A percentile compares a stretch with the other conserved stretches of the same genome.
These are phyloP conservation scores for Mesorhabditis belari DNA, from an alignment of 2,888 invertebrate species.

Conservation along the genomic window DNA sequence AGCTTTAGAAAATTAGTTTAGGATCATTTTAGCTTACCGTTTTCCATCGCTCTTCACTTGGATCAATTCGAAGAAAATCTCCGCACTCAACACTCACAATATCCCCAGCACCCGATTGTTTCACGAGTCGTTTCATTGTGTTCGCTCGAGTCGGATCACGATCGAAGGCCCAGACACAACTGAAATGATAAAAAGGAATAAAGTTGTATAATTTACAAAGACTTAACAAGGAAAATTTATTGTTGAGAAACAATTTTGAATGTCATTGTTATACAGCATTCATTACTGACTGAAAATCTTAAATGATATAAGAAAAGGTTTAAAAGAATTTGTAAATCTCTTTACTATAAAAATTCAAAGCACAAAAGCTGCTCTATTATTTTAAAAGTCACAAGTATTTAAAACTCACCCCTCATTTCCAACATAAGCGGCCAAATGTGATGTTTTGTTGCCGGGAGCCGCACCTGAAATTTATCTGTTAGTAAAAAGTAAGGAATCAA, in stretches of 20 bases:
- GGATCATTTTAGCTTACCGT: slow-evolving; percentile 14
- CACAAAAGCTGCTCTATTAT: too few relatives aligned
- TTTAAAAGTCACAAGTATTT: too few relatives aligned
- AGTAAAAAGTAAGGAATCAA: too few relatives aligned
- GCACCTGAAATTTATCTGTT: too few relatives aligned
- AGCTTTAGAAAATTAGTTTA: slow-evolving; percentile 54
- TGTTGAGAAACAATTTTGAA: too few relatives aligned
- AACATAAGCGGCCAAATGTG: slow-evolving; percentile 77
- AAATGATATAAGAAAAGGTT: too few relatives aligned
- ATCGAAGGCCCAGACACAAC: slow-evolving; percentile 74
- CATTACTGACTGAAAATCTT: too few relatives aligned
- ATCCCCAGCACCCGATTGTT: slow-evolving; percentile 62
- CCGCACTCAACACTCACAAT: slow-evolving; percentile 66
- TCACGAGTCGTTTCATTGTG: slow-evolving; percentile 65
- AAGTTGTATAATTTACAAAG: too few relatives aligned
- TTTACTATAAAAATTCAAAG: too few relatives aligned
- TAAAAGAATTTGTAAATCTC: too few relatives aligned
- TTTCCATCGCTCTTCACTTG: slow-evolving; percentile 55
- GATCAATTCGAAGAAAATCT: slow-evolving; percentile 69
- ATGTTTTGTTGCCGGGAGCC: slow-evolving; percentile 93
- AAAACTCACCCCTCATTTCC: slow-evolving; percentile 66
- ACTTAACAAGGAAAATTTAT: too few relatives aligned
- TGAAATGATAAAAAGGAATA: slow-evolving; percentile 23
- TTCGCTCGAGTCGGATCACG: slow-evolving; percentile 65
- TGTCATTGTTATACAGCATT: too few relatives aligned